Evolutionary conservation across 2,113 vertebrate genomes (phyloP), one percentile per base, ranked within the genome.

Genomic region (Amphilophus citrinellus): DNA sequence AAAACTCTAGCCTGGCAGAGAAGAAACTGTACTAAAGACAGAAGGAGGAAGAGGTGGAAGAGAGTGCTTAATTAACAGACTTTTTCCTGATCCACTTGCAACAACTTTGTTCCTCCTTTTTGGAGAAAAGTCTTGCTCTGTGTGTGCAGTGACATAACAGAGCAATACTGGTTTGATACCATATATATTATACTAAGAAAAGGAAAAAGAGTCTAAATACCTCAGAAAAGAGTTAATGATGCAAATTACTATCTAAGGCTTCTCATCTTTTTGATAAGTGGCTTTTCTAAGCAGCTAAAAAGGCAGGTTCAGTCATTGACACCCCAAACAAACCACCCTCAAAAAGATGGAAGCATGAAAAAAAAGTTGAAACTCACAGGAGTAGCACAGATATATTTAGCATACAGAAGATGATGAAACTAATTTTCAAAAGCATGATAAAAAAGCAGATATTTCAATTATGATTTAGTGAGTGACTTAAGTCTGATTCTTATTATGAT

Each of bases 201-300:
- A 73, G 10, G 7, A 9, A 73, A 73, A 56, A 73, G 17, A 73
- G 47, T 32, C 14, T 61, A 56, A 84, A 84, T 50, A 60, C 27
- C 14, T 27, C 75, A 77, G 27, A 68, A 61, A 84, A 5, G 11
- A 53, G 22, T 39, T 27, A 14, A 39, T 20, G 10, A 35, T 75
- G 8, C 50, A 73, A 58, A 84, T 80, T 57, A 71, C 1, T 57
- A 77, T 71, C 10, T 61, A 22, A n/a, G 27, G 22, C 30, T 35
- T n/a, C 50, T 59, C 22, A 24, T 6, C 15, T 83, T 17, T 39
- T 82, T 85, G 27, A 73, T 73, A 73, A 73, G 13, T 53, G 24
- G 10, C 10, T 71, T 71, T 53, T 71, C 17, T 73, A 73, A 73
- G 10, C 14, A 50, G 44, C 44, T 17, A 44, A 50, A 53, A 32